phyloP scores from a whole-genome alignment of 2,113 vertebrate genomes.

The Sinocyclocheilus anshuiensis region DNA sequence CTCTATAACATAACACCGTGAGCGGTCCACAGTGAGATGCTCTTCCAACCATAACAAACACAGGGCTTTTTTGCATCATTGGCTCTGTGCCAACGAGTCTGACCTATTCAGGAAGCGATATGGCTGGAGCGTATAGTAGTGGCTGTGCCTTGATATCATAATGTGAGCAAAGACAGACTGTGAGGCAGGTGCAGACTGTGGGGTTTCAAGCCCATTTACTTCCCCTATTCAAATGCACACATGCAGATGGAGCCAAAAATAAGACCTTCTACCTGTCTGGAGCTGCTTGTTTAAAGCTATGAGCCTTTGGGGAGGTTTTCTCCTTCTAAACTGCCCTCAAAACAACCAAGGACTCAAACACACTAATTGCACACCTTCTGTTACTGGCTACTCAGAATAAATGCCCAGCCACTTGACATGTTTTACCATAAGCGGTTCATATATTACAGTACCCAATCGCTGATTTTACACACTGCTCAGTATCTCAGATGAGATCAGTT shows the following conservation, averaged over 20 bases:
- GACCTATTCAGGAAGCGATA: conserved; percentile 25
- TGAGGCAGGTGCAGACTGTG: conserved; percentile 44
- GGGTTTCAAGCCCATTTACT: conserved; percentile 38
- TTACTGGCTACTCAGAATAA: conserved; percentile 19
- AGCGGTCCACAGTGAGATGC: not conserved
- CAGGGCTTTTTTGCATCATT: not conserved
- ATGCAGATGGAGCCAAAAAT: conserved; percentile 11
- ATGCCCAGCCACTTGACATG: not conserved
- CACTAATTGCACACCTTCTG: conserved; percentile 26
- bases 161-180: conserved; percentile 44
- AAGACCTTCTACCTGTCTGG: conserved; percentile 15
- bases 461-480: not conserved
- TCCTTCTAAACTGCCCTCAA: conserved; percentile 15
- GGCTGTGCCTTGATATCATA: conserved; percentile 34
- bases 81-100: not conserved
- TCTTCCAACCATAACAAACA: conserved; percentile 10
- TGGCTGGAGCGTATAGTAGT: conserved; percentile 2
- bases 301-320: conserved; percentile 22
- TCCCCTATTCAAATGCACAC: conserved; percentile 30
- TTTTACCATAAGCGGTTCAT: conserved; percentile 1
- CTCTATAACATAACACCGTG: conserved; percentile 1
- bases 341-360: conserved; percentile 33
- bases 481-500: conserved; percentile 19
- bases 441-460: not conserved
- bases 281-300: conserved; percentile 13